A percentile compares a stretch with the other conserved stretches of the same genome.
These are phyloP conservation scores for Burhinus bistriatus DNA, from an alignment of 2,113 vertebrate species.

Conservation along the genomic window DNA sequence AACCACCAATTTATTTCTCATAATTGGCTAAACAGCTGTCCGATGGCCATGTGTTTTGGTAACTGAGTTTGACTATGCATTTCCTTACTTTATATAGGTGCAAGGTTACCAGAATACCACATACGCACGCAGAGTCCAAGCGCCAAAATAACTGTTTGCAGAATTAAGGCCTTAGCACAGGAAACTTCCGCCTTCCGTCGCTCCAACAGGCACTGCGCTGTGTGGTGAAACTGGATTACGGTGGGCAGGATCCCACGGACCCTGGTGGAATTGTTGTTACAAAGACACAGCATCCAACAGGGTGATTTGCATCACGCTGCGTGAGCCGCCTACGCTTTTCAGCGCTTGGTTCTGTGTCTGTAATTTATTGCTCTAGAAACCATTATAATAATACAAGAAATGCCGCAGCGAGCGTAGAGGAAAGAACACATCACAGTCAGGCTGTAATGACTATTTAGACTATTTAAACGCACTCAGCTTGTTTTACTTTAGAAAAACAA, in stretches of 20 bases:
- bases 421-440: conserved; percentile 71
- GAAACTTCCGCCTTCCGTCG: not conserved
- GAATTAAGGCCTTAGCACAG: not conserved
- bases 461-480: conserved; percentile 69
- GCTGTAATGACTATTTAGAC: conserved; percentile 73
- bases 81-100: not conserved
- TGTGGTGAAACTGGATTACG: not conserved
- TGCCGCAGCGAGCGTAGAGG: conserved; percentile 54
- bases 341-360: conserved; percentile 57
- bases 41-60: not conserved
- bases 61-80: not conserved
- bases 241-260: conserved; percentile 16
- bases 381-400: conserved; percentile 71
- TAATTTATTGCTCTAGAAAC: conserved; percentile 73
- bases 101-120: not conserved
- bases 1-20: not conserved
- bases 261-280: conserved; percentile 40
- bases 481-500: conserved; percentile 67
- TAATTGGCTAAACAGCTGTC: not conserved
- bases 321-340: conserved; percentile 60
- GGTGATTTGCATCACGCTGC: conserved; percentile 60
- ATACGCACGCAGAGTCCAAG: not conserved
- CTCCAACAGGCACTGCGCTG: not conserved
- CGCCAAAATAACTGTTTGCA: not conserved
- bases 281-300: conserved; percentile 22